Base-by-base conservation (phyloP, 2,113 vertebrate genomes). In the Spea multiplicata region DNA sequence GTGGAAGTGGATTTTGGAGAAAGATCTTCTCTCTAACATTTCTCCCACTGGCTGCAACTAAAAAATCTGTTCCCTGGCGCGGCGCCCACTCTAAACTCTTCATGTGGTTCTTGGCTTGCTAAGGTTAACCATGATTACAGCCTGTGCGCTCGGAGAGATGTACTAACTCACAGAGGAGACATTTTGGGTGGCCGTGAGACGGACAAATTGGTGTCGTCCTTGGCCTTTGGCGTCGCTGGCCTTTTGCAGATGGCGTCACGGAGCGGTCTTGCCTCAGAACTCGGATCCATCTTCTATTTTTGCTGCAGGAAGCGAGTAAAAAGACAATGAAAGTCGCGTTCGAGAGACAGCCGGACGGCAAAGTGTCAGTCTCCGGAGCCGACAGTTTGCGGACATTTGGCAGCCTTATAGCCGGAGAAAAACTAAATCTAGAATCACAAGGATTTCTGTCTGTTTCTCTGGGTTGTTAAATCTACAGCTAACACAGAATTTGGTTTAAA, bases 141-240 rank as follows among this genome's bases (percentile, higher is more conserved):
- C 57, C 61, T 71, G 62, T 47, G 13, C 53, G 9, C 44, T 14
- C 64, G 57, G 64, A 71, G 45, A 78, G 68, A 78, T 71, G 17
- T 47, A 70, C 53, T 48, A 47, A 14, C 76, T 78, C 59, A 46
- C 9, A 30, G 46, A 52, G 30, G 14, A 71, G 76, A 78, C 76
- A 78, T 71, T 78, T 78, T 78, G 68, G 57, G 76, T 78, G 76
- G 76, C 76, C 76, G 13, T 16, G 57, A 78, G 76, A 78, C 76
- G 68, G 57, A 71, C 47, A 78, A 78, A 78, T 78, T 78, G 68
- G 30, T 78, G 68, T 78, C 68, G 55, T 64, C 48, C 48, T 64
- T 17, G 57, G 45, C 48, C 76, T 64, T 45, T 78, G 76, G 76
- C 76, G 76, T 78, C 76, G 59, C 44, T 45, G 59, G 76, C 68